Evolutionary conservation across 2,888 invertebrate species (phyloP), one percentile per base, ranked within the genome.

Genomic region (Eretmocerus hayati): DNA sequence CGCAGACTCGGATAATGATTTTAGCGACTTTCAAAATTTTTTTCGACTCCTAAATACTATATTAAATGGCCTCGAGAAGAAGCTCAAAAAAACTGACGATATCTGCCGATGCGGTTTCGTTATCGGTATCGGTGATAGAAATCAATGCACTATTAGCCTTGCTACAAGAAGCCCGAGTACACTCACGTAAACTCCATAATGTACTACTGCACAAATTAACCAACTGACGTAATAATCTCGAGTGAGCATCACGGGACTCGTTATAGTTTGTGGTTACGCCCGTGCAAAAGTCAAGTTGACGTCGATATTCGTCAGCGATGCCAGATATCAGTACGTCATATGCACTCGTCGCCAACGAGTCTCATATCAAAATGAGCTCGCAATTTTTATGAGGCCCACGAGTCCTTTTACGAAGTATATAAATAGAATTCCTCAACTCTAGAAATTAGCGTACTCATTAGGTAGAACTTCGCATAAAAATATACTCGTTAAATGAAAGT

Each of bases 381-480:
- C 41, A 43, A 51, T 51, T 52, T 26, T 45, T 52, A 48, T 51
- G 47, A 16, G 48, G 44, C 31, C 48, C n/a, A 21, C 30, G 8
- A 6, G 8, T 13, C 30, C 11, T 13, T 13, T 9, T 30, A 9
- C 13, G 5, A 8, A 13, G 33, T 33, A 5, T n/a, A 15, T n/a
- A 8, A 8, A 13, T 13, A 5, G 15, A 13, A 13, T 8, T n/a
- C 44, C 41, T 52, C 48, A 52, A 48, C 52, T 52, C 15, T 16
- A 31, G 38, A 42, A 52, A 48, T 48, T 48, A 48, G 42, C 41
- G 41, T 45, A 11, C 45, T 31, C 52, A 48, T 52, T 52, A 48
- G 52, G 13, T 37, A 22, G 31, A 20, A 35, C 45, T 45, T 38
- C 37, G 38, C 52, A 45, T 48, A 45, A 48, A 52, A 52, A 45